A percentile compares a stretch with the other conserved stretches of the same genome.
Conservation (phyloP, 2,797 vertebrate genomes). For the Sebastes iracundus region DNA sequence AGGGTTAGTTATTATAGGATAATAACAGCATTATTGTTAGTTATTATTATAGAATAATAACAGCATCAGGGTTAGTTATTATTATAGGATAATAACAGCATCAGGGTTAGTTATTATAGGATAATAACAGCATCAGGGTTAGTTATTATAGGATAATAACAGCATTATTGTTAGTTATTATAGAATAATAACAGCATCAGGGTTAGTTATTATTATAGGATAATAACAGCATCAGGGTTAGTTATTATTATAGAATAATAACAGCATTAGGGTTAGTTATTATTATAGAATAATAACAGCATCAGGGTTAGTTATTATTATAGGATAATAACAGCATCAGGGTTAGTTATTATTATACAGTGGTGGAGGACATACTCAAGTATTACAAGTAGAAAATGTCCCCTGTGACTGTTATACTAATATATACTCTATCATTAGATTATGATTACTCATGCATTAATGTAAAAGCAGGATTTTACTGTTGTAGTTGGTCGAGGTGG, state of each 20-base stretch:
- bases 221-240: not conserved
- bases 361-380: not conserved
- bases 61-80: fast-evolving
- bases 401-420: not conserved
- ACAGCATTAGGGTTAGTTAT: too few relatives aligned
- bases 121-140: not conserved
- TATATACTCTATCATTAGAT: not conserved
- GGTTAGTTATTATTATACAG: not conserved
- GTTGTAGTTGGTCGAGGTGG: too few relatives aligned
- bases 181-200: not conserved
- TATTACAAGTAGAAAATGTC: not conserved
- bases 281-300: not conserved
- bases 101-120: fast-evolving
- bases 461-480: not conserved
- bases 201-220: not conserved
- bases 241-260: not conserved
- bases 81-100: not conserved
- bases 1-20: too few relatives aligned
- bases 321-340: not conserved
- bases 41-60: not conserved
- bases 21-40: fast-evolving
- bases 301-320: too few relatives aligned
- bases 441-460: not conserved
- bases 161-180: too few relatives aligned
- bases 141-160: not conserved